These are phyloP conservation scores for Acanthornis magna DNA, from an alignment of 2,797 vertebrate genomes.

Conservation along the genomic window DNA sequence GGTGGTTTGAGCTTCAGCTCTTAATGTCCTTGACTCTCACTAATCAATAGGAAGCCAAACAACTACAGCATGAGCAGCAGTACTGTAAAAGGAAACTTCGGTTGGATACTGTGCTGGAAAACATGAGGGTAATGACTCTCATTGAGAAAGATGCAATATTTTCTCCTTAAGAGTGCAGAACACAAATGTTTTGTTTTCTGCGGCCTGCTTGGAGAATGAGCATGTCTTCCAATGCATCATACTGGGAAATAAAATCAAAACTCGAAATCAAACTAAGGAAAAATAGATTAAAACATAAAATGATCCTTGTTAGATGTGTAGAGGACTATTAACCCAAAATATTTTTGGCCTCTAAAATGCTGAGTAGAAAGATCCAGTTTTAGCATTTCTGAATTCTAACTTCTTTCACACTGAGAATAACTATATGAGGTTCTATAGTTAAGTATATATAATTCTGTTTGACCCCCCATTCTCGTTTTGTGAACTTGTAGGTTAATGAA, in stretches of 20 bases:
- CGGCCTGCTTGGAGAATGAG: not conserved
- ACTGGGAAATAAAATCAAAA: not conserved
- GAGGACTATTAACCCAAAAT: not conserved
- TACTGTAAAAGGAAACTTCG: not conserved
- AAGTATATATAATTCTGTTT: not conserved
- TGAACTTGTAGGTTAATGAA: slow-evolving; percentile 20
- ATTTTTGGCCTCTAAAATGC: slow-evolving; percentile 15
- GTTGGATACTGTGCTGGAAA: not conserved
- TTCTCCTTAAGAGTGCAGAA: not conserved
- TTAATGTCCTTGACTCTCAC: slow-evolving; percentile 16
- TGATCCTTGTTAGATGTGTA: not conserved
- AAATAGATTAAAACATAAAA: not conserved
- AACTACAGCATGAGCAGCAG: not conserved
- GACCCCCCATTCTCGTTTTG: not conserved
- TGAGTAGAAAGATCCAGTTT: not conserved
- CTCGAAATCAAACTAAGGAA: not conserved
- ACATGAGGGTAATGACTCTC: not conserved
- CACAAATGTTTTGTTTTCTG: not conserved
- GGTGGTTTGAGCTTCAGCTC: not conserved
- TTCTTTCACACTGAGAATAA: not conserved
- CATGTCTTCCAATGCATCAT: not conserved
- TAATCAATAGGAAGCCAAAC: slow-evolving; percentile 45
- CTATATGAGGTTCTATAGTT: not conserved
- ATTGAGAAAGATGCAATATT: not conserved
- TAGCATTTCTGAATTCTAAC: not conserved